Base-by-base conservation (phyloP, 2,113 vertebrate species). In the Amazona guildingii region DNA sequence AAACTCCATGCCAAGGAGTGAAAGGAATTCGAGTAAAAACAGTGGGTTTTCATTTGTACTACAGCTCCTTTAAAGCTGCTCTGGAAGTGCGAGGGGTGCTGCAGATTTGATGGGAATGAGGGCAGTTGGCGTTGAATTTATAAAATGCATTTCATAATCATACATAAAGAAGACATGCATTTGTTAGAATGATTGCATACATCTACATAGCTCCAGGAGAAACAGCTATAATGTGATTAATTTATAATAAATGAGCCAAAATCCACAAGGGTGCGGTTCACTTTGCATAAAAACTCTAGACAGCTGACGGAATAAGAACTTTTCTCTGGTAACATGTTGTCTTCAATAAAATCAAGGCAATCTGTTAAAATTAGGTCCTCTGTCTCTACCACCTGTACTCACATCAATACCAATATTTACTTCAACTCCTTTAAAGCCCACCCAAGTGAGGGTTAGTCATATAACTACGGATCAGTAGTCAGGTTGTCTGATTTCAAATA, bases 231-330 rank as follows among this genome's bases (percentile, higher is more conserved):
- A 90, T 0, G 0, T 37, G 73, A 84, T 80, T 96, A 90, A 97
- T 81, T 92, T 86, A 54, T 85, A 94, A 94, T 57, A 93, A 88
- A 92, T 94, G 93, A 97, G 83, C 92, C 90, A 78, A 93, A 87
- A 84, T 88, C 75, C 70, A 91, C 80, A 97, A 79, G 69, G 72
- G 70, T 74, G 90, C 54, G 92, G 95, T 96, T 95, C 10, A 29
- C 52, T 89, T 80, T 92, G 91, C 88, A 88, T 52, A 80, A 87
- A 95, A 94, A 82, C 68, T 85, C 57, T 29, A n/a, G 31, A 39
- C 54, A 66, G 54, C 35, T 29, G 15, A 90, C 15, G 68, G 51
- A 73, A 18, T 25, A 84, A 84, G 8, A 63, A 55, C 51, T 85
- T 69, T 74, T 70, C 41, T 77, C 35, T 20, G 20, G 8, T 59